Base-by-base conservation (phyloP, 2,113 vertebrate species). In the Bos indicus region DNA sequence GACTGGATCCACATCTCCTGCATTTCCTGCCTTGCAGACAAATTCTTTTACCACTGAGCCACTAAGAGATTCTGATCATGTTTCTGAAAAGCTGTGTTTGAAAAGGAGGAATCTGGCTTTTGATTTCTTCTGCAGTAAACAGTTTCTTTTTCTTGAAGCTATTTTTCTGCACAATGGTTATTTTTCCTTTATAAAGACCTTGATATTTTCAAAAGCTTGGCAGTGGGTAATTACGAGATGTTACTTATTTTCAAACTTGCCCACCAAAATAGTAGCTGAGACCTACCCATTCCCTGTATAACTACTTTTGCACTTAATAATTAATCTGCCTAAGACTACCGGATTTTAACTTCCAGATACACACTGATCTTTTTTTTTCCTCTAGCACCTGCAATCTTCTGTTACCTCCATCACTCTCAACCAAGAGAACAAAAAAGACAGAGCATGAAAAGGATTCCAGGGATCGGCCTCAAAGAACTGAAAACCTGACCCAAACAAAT, bases 201-300 rank as follows among this genome's bases (percentile, higher is more conserved):
- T 87, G 62, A 71, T 91, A 52, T 94, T 95, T 95, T 87, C 89
- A 93, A 88, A 54, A 48, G 54, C 54, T 36, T 80, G 88, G 33
- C 78, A 94, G 74, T 82, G 52, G 46, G 36, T 92, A 92, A 92
- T 92, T 78, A 86, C 6, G 2, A 92, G 93, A 92, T 82, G 93
- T 80, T 89, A 93, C 48, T 98, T 98, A 97, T 94, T 97, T 93
- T 97, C 96, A 92, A 97, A 96, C 87, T 46, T 96, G 77, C 85
- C 94, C 82, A 81, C 89, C 90, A 98, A 98, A 98, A 98, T 80
- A 98, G 97, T 89, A 97, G 60, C 97, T 80, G 28, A 96, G 59
- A 26, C 88, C 1, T 84, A 96, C 94, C 88, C 84, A n/a, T 91
- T 97, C 92, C 46, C 21, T 82, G 16, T 19, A 91, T 60, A 96